These are phyloP conservation scores for Eupsilia transversa DNA, from an alignment of 2,888 invertebrate species.

Conservation along the genomic window DNA sequence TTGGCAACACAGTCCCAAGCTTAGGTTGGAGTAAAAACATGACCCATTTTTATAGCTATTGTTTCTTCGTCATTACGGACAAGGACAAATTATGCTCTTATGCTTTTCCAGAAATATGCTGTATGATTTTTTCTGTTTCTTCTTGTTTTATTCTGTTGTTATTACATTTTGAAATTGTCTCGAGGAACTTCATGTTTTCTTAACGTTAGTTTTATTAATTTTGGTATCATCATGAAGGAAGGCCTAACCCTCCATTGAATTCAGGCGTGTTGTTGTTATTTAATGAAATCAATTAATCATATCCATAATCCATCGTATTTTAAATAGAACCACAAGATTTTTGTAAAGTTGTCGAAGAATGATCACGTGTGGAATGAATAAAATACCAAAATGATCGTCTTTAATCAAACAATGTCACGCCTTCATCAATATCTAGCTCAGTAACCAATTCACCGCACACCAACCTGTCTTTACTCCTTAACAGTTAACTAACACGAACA, in stretches of 20 bases:
- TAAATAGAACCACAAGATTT: neutral
- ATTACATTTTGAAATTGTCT: too few species aligned
- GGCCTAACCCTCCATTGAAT: too few species aligned
- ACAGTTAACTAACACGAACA: conserved; percentile 44
- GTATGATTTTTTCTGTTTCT: neutral
- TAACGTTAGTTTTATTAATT: too few species aligned
- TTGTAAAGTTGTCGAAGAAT: neutral
- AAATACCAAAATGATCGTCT: neutral
- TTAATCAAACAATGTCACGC: neutral
- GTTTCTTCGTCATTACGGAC: conserved; percentile 67
- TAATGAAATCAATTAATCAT: too few species aligned
- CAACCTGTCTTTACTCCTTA: neutral
- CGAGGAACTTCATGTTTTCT: neutral
- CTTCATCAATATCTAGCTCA: neutral
- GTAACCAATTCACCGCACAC: conserved; percentile 17
- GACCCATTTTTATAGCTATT: conserved; percentile 78
- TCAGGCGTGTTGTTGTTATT: too few species aligned
- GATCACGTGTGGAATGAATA: neutral
- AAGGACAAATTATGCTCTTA: conserved; percentile 61
- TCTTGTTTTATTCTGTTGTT: neutral
- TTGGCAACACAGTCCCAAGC: conserved; percentile 75
- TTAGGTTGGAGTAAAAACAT: conserved; percentile 74
- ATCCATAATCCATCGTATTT: neutral
- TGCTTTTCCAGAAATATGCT: conserved; percentile 35
- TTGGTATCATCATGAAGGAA: too few species aligned